Evolutionary conservation across 1,140 invertebrate genomes (phyloP), one percentile per base, ranked within the genome.

Genomic region (Plodia interpunctella): DNA sequence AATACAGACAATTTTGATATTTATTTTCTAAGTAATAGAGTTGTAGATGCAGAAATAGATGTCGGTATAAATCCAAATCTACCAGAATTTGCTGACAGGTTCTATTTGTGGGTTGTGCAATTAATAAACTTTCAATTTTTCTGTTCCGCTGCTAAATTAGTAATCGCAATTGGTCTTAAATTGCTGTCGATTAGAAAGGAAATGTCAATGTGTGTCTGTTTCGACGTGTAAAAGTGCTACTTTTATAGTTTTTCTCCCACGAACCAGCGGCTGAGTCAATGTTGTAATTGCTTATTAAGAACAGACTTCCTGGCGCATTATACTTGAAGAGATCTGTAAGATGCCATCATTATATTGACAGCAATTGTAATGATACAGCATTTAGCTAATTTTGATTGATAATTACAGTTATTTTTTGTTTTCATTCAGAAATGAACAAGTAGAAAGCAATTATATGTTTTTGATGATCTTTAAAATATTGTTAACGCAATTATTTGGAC

Each of bases 71-170:
- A 15, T 66, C 65, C 65, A 62, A 69, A 51, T 65, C 66, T 72
- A 68, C 44, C 59, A 58, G 65, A 69, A 63, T 61, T 62, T 59
- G 62, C 28, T 58, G 60, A 67, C 67, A 54, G 62, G 72, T 72
- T 68, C 57, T 70, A 35, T 74, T 63, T 64, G 57, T 56, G 49
- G 53, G 57, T 65, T 58, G 64, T 69, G 57, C 32, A 72, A 70
- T 76, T 72, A 76, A 65, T 17, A 59, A 70, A 66, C 66, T 76
- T 73, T 76, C 66, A 68, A 53, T 53, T 53, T 53, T 53, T 25
- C 5, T 53, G 51, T 53, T 53, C 51, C 51, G 51, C 19, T 2
- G 20, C 21, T 53, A 53, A 53, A 53, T 53, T 53, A 53, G 19
- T 25, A 25, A 53, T 15, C 20, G 51, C 20, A 53, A 25, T 53